phyloP scores from a whole-genome alignment of 2,888 invertebrate species.

The Troides oblongomaculatus region DNA sequence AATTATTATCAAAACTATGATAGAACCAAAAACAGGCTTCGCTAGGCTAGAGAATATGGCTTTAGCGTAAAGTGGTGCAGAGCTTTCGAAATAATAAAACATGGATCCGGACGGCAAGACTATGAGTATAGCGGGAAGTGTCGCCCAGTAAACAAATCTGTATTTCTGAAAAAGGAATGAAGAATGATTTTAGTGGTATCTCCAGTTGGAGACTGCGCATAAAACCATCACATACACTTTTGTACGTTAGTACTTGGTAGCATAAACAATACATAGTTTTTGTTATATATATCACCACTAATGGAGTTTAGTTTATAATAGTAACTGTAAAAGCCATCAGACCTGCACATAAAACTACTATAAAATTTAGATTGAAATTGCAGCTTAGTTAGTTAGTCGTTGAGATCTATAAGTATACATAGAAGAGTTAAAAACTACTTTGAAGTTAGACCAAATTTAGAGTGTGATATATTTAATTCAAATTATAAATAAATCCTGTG shows the following conservation, averaged over 20 bases:
- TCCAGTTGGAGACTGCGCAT: no score
- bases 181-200: no score
- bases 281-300: no score
- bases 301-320: no score
- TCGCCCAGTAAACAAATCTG: constrained; percentile 39
- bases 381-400: no score
- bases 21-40: constrained; percentile 42
- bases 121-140: constrained; percentile 35
- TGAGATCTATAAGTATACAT: no score
- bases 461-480: neutral
- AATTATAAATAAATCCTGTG: no score
- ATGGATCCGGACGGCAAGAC: constrained; percentile 34
- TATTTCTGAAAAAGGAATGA: constrained; percentile 42
- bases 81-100: constrained; percentile 43
- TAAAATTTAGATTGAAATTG: no score
- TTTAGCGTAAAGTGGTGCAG: constrained; percentile 33
- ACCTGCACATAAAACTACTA: no score
- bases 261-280: no score
- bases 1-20: constrained; percentile 33
- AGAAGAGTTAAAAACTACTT: neutral
- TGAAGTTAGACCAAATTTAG: neutral
- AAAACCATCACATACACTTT: neutral
- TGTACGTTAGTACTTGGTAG: no score
- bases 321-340: no score
- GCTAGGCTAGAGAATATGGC: constrained; percentile 38